Evolutionary conservation across 2,113 vertebrate genomes (phyloP).

Genomic region (Guaruba guarouba): DNA sequence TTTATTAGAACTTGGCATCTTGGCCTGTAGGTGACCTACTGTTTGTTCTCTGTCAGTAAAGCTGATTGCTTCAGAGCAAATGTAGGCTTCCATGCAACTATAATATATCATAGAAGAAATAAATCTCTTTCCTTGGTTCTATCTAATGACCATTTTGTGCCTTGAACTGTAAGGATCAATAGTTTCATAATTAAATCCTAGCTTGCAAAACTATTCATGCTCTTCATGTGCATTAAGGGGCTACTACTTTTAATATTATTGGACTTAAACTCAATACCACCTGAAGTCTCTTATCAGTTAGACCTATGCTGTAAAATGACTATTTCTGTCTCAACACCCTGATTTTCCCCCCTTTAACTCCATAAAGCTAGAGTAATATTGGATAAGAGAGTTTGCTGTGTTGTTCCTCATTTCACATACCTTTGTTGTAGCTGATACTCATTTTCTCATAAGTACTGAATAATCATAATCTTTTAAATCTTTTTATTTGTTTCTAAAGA

Average conservation of each 20-base stretch:
- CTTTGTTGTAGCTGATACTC: background rate
- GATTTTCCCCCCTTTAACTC: background rate
- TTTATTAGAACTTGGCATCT: background rate
- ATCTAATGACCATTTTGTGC: background rate
- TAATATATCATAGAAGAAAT: background rate
- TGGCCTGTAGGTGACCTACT: background rate
- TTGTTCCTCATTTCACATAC: conserved; percentile 32
- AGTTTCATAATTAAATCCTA: conserved; percentile 42
- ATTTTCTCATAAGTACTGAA: background rate
- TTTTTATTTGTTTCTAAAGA: conserved; percentile 57
- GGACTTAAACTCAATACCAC: background rate
- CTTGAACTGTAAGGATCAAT: background rate
- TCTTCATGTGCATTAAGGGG: background rate
- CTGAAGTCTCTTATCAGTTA: background rate
- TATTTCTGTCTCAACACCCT: background rate
- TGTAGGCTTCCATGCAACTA: background rate
- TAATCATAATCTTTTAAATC: conserved; percentile 59
- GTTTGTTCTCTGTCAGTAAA: background rate
- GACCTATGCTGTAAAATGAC: background rate
- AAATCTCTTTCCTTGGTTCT: background rate
- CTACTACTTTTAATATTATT: conserved; percentile 18
- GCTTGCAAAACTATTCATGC: background rate
- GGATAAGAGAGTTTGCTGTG: background rate
- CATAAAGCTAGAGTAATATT: background rate
- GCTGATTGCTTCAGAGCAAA: background rate